Percentiles rank a stretch among this genome's conserved stretches.
These are phyloP conservation scores for Drosophila suboccidentalis DNA, from an alignment of 2,888 invertebrate species.

Conservation along the genomic window DNA sequence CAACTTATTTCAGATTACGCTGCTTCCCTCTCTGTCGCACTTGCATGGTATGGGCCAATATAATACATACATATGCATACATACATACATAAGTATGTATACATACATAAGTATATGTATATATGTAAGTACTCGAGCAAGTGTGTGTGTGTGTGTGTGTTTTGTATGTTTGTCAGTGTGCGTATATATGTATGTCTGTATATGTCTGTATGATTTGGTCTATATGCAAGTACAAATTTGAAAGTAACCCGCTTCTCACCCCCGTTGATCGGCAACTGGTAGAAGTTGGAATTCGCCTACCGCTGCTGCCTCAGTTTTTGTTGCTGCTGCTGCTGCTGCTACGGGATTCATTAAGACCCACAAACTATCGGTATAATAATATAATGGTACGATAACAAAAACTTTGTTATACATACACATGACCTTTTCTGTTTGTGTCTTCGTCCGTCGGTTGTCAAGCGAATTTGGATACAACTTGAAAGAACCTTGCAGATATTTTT, in stretches of 20 bases:
- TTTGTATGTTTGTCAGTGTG: conserved; percentile 14
- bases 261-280: conserved; percentile 75
- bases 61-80: conserved; percentile 44
- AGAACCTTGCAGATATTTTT: conserved; percentile 23
- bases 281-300: conserved; percentile 50
- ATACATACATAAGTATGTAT: conserved; percentile 42
- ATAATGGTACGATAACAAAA: conserved; percentile 49
- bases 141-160: conserved; percentile 19
- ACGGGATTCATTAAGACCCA: conserved; percentile 50
- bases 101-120: conserved; percentile 42
- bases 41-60: conserved; percentile 59
- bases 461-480: conserved; percentile 30
- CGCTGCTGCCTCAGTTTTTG: conserved; percentile 15
- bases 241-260: conserved; percentile 81
- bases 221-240: conserved; percentile 80
- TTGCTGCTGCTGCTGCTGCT: conserved; percentile 20
- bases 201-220: conserved; percentile 72
- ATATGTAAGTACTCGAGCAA: conserved; percentile 40
- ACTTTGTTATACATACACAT: conserved; percentile 77
- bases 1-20: conserved; percentile 79
- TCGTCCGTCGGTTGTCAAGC: conserved; percentile 48
- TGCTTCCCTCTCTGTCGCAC: conserved; percentile 71
- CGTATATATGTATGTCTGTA: conserved; percentile 21
- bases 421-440: conserved; percentile 62
- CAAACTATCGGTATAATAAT: conserved; percentile 55